Evolutionary conservation across 1,140 invertebrate genomes (phyloP).

Genomic region (Phocides pigmalion): DNA sequence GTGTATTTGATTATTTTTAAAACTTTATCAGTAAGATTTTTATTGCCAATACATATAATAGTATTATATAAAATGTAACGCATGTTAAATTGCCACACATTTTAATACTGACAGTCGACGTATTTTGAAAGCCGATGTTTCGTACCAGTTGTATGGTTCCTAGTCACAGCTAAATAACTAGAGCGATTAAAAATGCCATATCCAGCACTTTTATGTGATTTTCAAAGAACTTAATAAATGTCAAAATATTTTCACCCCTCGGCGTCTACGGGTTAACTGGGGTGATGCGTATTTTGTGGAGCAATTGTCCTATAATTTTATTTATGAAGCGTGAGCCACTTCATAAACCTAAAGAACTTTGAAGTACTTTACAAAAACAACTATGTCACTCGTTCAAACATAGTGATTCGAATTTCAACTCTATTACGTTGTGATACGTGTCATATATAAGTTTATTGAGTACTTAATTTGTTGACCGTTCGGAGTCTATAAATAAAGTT

Average conservation of each 20-base stretch:
- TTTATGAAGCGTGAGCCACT: constrained; percentile 71
- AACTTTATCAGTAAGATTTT: no score
- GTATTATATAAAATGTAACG: no score
- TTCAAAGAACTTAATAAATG: constrained; percentile 55
- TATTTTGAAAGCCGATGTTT: no score
- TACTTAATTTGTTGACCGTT: neutral
- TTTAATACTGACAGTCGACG: no score
- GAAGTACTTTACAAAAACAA: constrained; percentile 35
- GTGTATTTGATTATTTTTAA: no score
- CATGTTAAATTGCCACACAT: no score
- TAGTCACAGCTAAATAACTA: no score
- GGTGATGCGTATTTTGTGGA: constrained; percentile 61
- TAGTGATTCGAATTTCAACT: constrained; percentile 28
- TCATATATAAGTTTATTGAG: neutral
- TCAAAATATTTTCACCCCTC: constrained; percentile 74
- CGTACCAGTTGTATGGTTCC: no score
- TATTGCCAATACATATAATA: no score
- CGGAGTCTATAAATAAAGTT: constrained; percentile 56
- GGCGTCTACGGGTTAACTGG: constrained; percentile 66
- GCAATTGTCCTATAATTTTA: constrained; percentile 70
- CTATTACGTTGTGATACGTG: constrained; percentile 20
- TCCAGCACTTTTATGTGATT: constrained; percentile 35
- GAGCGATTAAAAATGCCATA: constrained; percentile 11
- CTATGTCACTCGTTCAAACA: neutral
- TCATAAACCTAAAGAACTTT: constrained; percentile 48